phyloP scores from a whole-genome alignment of 2,797 vertebrate genomes.

The Phalloptychus januarius region DNA sequence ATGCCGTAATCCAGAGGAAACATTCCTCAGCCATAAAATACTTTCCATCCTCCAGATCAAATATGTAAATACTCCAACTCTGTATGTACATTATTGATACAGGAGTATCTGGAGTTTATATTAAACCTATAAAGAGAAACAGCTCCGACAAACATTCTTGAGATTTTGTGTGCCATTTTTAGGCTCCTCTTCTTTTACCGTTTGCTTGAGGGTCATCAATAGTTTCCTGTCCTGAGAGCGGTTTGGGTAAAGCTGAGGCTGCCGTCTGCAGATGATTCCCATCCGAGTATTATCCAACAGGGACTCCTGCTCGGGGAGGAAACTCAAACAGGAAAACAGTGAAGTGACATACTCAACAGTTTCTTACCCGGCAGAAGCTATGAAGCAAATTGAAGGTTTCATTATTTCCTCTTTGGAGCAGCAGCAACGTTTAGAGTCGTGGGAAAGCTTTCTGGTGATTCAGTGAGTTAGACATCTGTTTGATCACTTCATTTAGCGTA shows the following conservation, averaged over 20 bases:
- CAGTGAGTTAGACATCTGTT: conserved; percentile 24
- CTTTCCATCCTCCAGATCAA: conserved; percentile 56
- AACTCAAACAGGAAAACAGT: conserved; percentile 67
- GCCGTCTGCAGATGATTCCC: conserved; percentile 68
- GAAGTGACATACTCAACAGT: conserved; percentile 45
- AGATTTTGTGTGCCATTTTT: conserved; percentile 66
- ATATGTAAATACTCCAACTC: conserved; percentile 56
- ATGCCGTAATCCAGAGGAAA: conserved; percentile 41
- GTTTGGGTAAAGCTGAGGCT: conserved; percentile 60
- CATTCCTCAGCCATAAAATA: conserved; percentile 58
- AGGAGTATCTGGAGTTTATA: conserved; percentile 59
- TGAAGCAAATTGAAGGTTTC: conserved; percentile 16
- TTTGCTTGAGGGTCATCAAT: conserved; percentile 61
- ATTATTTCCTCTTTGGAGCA: conserved; percentile 11
- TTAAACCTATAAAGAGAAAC: conserved; percentile 62
- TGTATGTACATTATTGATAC: conserved; percentile 60
- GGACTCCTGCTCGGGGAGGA: conserved; percentile 62
- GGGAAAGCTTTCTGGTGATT: neutral
- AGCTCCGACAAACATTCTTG: conserved; percentile 42
- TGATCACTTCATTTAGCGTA: conserved; percentile 63
- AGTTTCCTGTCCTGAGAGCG: conserved; percentile 70
- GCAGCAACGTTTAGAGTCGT: conserved; percentile 7
- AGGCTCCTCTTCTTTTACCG: conserved; percentile 55
- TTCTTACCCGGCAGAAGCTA: conserved; percentile 48
- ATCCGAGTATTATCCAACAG: conserved; percentile 66